These are phyloP conservation scores for Mola mola DNA, from an alignment of 2,113 vertebrate species.

Conservation along the genomic window DNA sequence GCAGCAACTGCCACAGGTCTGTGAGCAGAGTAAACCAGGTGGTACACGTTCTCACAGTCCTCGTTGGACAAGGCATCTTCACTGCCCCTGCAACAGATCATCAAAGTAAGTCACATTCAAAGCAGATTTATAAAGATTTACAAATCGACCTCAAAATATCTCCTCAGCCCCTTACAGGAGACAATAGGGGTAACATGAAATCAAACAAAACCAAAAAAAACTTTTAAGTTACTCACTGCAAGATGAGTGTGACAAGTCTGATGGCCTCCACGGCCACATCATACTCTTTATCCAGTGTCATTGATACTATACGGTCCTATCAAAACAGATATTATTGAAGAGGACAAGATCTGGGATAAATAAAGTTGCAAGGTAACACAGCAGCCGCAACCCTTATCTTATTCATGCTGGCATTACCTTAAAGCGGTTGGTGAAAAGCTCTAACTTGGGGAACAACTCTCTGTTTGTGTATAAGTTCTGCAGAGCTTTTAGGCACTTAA, in stretches of 20 bases:
- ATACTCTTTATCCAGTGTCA: slow-evolving; percentile 99
- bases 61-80: slow-evolving; percentile 98
- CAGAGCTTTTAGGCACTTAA: slow-evolving; percentile 98
- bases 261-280: slow-evolving; percentile 99
- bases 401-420: slow-evolving; percentile 84
- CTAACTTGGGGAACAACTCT: slow-evolving; percentile 96
- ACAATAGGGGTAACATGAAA: too few species aligned
- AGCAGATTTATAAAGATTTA: background rate
- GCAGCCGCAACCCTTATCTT: too few species aligned
- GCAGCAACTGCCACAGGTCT: slow-evolving; percentile 96
- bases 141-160: accelerated
- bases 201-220: too few species aligned
- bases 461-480: slow-evolving; percentile 98
- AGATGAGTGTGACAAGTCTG: slow-evolving; percentile 95
- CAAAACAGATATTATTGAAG: slow-evolving; percentile 36
- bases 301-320: slow-evolving; percentile 98
- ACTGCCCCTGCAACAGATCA: slow-evolving; percentile 88
- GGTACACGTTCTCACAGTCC: slow-evolving; percentile 99
- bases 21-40: slow-evolving; percentile 98
- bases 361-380: too few species aligned
- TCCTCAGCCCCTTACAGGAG: too few species aligned
- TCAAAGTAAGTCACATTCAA: background rate
- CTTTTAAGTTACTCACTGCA: slow-evolving; percentile 89
- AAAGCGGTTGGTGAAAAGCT: slow-evolving; percentile 98
- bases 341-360: slow-evolving; percentile 2